Evolutionary conservation across 2,797 vertebrate species (phyloP).

Genomic region (Malurus leucopterus): DNA sequence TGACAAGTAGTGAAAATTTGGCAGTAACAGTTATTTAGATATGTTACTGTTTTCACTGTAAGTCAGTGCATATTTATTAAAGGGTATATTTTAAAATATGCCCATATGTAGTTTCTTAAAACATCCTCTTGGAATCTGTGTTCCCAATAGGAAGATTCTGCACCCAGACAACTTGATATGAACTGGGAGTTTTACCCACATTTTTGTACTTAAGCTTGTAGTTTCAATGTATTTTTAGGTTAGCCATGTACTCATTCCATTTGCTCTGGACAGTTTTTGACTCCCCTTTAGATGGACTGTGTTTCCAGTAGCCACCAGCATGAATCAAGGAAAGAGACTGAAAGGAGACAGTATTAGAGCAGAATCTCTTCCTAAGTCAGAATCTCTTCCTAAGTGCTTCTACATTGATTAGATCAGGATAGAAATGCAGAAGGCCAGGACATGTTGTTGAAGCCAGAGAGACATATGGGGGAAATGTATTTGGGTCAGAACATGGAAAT

Average conservation of each 20-base stretch:
- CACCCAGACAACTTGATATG: background rate
- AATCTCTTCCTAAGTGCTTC: background rate
- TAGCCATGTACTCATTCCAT: background rate
- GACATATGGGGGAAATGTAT: background rate
- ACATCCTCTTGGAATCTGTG: background rate
- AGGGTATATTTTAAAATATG: background rate
- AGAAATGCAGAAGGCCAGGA: background rate
- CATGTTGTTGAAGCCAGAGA: background rate
- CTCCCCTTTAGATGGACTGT: background rate
- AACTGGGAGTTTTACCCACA: background rate
- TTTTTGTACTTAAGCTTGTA: background rate
- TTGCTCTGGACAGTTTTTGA: background rate
- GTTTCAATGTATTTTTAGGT: background rate
- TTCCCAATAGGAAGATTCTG: background rate
- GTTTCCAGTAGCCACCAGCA: background rate
- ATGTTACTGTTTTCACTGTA: background rate
- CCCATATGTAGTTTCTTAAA: background rate
- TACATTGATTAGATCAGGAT: background rate
- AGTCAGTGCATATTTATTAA: background rate
- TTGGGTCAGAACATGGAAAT: background rate
- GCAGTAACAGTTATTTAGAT: background rate
- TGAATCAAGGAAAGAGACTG: background rate
- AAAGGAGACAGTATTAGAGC: background rate
- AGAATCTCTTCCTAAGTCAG: background rate
- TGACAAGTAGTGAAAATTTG: background rate